Evolutionary conservation across 2,888 invertebrate genomes (phyloP), one percentile per base, ranked within the genome.

Genomic region (Drosophila mettleri): DNA sequence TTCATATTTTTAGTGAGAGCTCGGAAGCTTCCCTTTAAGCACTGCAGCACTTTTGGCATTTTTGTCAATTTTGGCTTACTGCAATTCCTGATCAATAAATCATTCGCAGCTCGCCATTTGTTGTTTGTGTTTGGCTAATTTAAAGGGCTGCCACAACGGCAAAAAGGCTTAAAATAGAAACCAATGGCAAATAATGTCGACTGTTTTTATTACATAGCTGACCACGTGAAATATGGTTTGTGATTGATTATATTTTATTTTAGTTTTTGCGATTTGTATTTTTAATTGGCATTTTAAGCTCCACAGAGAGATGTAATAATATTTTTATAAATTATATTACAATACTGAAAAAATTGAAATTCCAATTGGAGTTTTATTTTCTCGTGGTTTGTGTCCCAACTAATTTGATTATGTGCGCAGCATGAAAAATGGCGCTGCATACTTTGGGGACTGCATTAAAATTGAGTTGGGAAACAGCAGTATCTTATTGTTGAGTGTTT

Each of bases 41-140:
- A 38, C 9, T 38, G 64, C 51, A 27, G 27, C 31, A 10, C 16
- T 60, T 52, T 38, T 53, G 46, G 18, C 27, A 51, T 48, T 66
- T 62, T 60, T 54, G 29, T 27, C 48, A 57, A n/a, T n/a, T n/a
- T n/a, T n/a, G 54, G 22, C 43, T 33, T 20, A 58, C 34, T 51
- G 43, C 38, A 24, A 52, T 53, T 68, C 49, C 64, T 60, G 59
- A 60, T 60, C 61, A 64, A 70, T 78, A 78, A 89, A 84, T 82
- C 79, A 85, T 72, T 68, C 55, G 39, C 29, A 43, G 29, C 24
- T 36, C n/a, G 18, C 22, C 12, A 12, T 59, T 71, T 43, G 27
- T 27, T 24, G 10, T n/a, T n/a, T n/a, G n/a, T 33, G 43, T 39
- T 29, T 20, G 43, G 39, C 52, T 59, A 43, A 77, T 68, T 78